Conservation (phyloP, 1,140 invertebrate species). For the Cydia amplana region DNA sequence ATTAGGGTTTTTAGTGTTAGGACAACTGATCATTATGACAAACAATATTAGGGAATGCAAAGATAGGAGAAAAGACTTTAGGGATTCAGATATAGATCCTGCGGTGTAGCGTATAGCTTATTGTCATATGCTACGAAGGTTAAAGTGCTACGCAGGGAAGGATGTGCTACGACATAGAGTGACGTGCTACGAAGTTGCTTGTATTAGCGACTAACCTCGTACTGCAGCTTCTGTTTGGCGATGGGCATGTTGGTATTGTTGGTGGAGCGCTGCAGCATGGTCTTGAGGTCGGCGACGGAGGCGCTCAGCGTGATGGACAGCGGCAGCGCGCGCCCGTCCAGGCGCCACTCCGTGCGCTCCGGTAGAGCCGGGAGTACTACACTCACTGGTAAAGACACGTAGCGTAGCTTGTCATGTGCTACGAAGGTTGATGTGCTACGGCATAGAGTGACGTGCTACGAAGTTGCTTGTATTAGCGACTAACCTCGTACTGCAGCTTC, state of each 20-base stretch:
- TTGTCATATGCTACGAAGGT: too few relatives aligned
- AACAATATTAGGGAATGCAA: too few relatives aligned
- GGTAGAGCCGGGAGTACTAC: conserved; percentile 83
- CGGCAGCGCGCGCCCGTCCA: conserved; percentile 94
- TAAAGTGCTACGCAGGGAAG: too few relatives aligned
- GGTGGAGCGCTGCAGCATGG: conserved; percentile 92
- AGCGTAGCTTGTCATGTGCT: too few relatives aligned
- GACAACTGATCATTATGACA: too few relatives aligned
- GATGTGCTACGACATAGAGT: too few relatives aligned
- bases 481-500: conserved; percentile 94
- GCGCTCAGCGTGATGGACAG: conserved; percentile 91
- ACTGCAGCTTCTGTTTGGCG: conserved; percentile 97
- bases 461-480: conserved; percentile 77
- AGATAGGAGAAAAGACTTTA: too few relatives aligned
- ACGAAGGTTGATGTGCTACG: too few relatives aligned
- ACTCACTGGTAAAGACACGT: neutral
- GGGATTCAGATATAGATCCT: too few relatives aligned
- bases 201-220: conserved; percentile 83
- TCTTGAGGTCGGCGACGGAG: conserved; percentile 91
- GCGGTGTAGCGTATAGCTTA: too few relatives aligned
- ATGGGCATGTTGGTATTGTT: conserved; percentile 96
- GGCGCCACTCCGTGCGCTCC: conserved; percentile 97
- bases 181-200: conserved; percentile 74
- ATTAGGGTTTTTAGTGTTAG: too few relatives aligned
- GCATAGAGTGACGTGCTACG: too few relatives aligned